phyloP scores from a whole-genome alignment of 2,797 vertebrate species.

The Microchirus variegatus region DNA sequence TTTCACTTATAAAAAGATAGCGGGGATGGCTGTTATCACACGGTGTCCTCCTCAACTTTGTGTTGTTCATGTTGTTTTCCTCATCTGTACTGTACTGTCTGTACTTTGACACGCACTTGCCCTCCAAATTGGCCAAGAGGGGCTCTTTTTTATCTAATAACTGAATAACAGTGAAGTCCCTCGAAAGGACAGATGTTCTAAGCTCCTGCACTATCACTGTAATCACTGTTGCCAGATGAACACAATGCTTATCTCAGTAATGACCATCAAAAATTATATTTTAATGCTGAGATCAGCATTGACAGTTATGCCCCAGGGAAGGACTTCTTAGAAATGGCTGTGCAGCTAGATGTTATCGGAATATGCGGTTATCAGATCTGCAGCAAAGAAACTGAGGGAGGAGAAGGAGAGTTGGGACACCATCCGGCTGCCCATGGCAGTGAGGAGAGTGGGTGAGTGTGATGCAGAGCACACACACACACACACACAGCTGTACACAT shows the following conservation, averaged over 20 bases:
- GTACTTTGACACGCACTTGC: too few species aligned
- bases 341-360: constrained; percentile 67
- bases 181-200: constrained; percentile 66
- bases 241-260: constrained; percentile 73
- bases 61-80: too few species aligned
- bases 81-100: too few species aligned
- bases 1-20: too few species aligned
- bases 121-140: constrained; percentile 21
- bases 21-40: too few species aligned
- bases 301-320: constrained; percentile 60
- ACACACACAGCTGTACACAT: not conserved
- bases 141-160: constrained; percentile 48
- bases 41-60: too few species aligned
- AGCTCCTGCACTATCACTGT: constrained; percentile 50
- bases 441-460: constrained; percentile 10
- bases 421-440: constrained; percentile 21
- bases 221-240: constrained; percentile 65
- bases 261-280: constrained; percentile 72
- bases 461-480: constrained; percentile 6
- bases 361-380: constrained; percentile 69
- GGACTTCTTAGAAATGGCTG: constrained; percentile 60
- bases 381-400: constrained; percentile 44
- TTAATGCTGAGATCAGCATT: constrained; percentile 72
- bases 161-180: constrained; percentile 52
- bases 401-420: constrained; percentile 11